Evolutionary conservation across 2,888 invertebrate genomes (phyloP), one percentile per base, ranked within the genome.

Genomic region (Cerastis rubricosa): DNA sequence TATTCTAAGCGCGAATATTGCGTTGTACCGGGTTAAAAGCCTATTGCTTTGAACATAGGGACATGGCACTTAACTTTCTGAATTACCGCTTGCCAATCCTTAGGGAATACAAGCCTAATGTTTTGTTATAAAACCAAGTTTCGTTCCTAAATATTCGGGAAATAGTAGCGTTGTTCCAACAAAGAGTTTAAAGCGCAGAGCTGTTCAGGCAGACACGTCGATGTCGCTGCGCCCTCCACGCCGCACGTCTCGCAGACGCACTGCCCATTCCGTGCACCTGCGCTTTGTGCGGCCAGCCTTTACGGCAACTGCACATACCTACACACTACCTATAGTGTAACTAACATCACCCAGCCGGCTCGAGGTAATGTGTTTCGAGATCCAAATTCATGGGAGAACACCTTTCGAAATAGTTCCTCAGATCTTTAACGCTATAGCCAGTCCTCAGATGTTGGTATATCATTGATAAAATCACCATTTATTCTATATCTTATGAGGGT

Each of bases 201-300:
- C 54, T 70, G 81, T 29, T 76, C 59, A 80, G 66, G 70, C 76
- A 80, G 75, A 80, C 81, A 68, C 68, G 61, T 80, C 81, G 81
- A 80, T 80, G 80, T 79, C 64, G 80, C 22, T 54, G 70, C 76
- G 74, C 81, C 80, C 64, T 78, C 54, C 70, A 17, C 81, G 66
- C 51, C 69, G 54, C 81, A 77, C 79, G 78, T 61, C 78, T 80
- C 73, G 67, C 74, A 73, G 71, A 80, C 81, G 71, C 81, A 54
- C 76, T 84, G 84, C 54, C 77, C 84, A 74, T 77, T 84, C 74
- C 61, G 69, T 78, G 84, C 84, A 84, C 84, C 84, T 85, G 84
- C 84, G 81, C 76, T 68, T 65, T 68, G 59, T 78, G 85, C 78
- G 81, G 71, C 61, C 74, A 74, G 64, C 61, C 77, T 80, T 82